Conservation (phyloP, 2,797 vertebrate genomes). For the Podargus strigoides region DNA sequence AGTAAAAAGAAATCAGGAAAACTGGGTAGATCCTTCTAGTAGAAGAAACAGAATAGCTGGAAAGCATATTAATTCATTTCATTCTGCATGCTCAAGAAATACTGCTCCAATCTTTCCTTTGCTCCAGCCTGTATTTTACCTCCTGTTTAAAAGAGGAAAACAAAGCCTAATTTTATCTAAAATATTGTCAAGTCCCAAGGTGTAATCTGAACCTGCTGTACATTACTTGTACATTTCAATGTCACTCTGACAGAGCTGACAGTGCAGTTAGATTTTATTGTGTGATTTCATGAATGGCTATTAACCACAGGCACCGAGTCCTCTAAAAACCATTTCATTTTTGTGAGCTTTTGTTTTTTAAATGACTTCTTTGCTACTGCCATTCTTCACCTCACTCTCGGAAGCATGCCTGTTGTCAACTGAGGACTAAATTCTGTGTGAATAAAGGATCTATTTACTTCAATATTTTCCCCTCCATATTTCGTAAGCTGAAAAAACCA, state of each 20-base stretch:
- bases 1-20: accelerated
- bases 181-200: not conserved
- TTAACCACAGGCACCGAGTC: not conserved
- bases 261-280: not conserved
- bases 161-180: not conserved
- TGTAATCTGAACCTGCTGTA: not conserved
- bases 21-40: not conserved
- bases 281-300: not conserved
- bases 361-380: not conserved
- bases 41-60: not conserved
- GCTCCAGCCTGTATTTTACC: not conserved
- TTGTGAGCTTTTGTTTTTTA: not conserved
- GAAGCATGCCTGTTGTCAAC: not conserved
- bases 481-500: not conserved
- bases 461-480: not conserved
- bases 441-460: not conserved
- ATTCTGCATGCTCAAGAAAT: not conserved
- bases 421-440: not conserved
- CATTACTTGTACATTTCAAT: not conserved
- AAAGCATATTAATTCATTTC: not conserved
- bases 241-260: slow-evolving; percentile 10
- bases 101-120: not conserved
- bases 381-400: not conserved
- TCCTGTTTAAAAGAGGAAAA: not conserved
- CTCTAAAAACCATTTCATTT: not conserved